Percentiles rank a stretch among this genome's conserved stretches.
Evolutionary conservation across 1,140 invertebrate genomes (phyloP).

Genomic region (Himalopsyche phryganea): DNA sequence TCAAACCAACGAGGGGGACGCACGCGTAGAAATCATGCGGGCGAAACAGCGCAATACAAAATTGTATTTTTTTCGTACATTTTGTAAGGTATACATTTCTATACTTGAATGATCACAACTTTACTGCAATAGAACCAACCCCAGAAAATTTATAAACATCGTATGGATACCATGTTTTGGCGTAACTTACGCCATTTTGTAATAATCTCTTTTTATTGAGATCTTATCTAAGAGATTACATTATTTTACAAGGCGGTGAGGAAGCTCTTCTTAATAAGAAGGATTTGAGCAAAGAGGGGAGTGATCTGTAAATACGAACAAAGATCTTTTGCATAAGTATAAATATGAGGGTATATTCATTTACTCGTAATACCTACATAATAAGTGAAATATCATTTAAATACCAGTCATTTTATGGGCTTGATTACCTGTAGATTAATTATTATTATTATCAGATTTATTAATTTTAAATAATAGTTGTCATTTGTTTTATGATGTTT

Average conservation of each 20-base stretch:
- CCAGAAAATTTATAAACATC: background rate
- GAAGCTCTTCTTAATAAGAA: conserved; percentile 7
- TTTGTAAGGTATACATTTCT: too few species aligned
- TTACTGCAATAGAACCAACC: background rate
- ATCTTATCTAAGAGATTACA: conserved; percentile 28
- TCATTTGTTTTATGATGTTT: too few species aligned
- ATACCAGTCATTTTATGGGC: too few species aligned
- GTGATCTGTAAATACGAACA: conserved; percentile 15
- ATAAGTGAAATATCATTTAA: too few species aligned
- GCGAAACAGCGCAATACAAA: background rate
- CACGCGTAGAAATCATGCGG: conserved; percentile 21
- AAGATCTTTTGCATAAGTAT: background rate
- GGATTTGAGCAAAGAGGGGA: conserved; percentile 3
- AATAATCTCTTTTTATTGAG: conserved; percentile 4
- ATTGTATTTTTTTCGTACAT: too few species aligned
- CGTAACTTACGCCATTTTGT: background rate
- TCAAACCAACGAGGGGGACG: conserved; percentile 10
- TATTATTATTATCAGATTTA: too few species aligned
- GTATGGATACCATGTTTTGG: background rate
- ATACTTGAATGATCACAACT: background rate
- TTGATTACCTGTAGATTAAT: too few species aligned
- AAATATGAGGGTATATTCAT: too few species aligned
- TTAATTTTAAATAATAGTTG: too few species aligned
- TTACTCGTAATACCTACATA: too few species aligned
- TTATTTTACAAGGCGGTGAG: conserved; percentile 10